A percentile compares a stretch with the other conserved stretches of the same genome.
phyloP scores from a whole-genome alignment of 2,797 vertebrate genomes.

The Furcifer pardalis region DNA sequence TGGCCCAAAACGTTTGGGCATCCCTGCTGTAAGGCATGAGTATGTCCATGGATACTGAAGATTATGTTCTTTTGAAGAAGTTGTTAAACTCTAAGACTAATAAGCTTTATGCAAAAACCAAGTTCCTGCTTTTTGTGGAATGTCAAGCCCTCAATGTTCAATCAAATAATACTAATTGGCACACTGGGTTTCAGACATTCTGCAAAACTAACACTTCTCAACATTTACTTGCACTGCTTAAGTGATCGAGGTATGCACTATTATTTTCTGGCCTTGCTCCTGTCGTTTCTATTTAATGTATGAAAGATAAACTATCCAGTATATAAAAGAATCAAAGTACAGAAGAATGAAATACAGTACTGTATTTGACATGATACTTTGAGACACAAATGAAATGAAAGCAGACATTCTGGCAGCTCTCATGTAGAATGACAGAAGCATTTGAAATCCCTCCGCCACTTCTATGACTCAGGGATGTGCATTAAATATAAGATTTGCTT shows the following conservation, averaged over 20 bases:
- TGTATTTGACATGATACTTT: neutral
- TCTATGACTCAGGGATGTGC: too few relatives aligned
- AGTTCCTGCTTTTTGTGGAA: neutral
- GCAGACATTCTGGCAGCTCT: too few relatives aligned
- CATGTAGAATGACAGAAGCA: too few relatives aligned
- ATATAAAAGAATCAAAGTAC: neutral
- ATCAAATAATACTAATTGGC: neutral
- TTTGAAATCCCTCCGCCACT: neutral
- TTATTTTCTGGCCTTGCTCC: neutral
- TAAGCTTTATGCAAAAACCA: fast-evolving
- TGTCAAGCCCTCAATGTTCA: neutral
- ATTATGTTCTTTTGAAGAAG: conserved; percentile 14
- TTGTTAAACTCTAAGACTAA: neutral
- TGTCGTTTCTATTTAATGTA: neutral
- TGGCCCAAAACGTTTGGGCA: too few relatives aligned
- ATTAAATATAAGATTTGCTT: too few relatives aligned
- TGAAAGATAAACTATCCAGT: neutral
- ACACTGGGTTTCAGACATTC: neutral
- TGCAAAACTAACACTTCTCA: neutral
- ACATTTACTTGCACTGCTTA: neutral
- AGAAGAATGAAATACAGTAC: neutral
- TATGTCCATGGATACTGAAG: neutral
- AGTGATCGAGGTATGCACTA: neutral
- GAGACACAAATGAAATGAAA: too few relatives aligned
- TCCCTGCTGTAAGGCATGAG: neutral